Percentiles rank a stretch among this genome's conserved stretches.
Evolutionary conservation across 2,797 vertebrate species (phyloP).

Genomic region (Acropternis orthonyx): DNA sequence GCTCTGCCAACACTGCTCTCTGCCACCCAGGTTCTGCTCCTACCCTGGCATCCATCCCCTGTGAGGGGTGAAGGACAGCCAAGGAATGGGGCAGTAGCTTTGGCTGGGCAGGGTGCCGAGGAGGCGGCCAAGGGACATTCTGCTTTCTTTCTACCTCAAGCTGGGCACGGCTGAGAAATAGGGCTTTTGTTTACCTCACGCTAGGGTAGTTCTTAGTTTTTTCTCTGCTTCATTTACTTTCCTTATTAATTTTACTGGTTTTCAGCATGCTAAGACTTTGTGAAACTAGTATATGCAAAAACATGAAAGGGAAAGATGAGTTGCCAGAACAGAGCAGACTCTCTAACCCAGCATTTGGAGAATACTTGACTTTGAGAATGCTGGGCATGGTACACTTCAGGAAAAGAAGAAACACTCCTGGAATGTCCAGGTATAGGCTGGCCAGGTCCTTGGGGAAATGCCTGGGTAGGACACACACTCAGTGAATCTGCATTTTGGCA

Average conservation of each 20-base stretch:
- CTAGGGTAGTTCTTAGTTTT: neutral
- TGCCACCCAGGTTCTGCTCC: neutral
- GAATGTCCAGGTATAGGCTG: neutral
- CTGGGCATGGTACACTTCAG: neutral
- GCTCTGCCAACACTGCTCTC: neutral
- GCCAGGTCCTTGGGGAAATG: neutral
- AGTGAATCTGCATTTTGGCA: neutral
- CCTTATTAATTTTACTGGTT: conserved; percentile 44
- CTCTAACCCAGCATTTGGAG: neutral
- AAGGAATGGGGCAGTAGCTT: neutral
- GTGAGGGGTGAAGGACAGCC: neutral
- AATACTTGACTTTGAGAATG: neutral
- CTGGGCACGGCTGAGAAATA: fast-evolving
- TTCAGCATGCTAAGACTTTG: neutral
- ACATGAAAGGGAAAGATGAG: neutral
- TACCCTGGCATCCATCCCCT: fast-evolving
- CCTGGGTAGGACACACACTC: neutral
- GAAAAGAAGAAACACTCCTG: neutral
- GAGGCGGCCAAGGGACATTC: neutral
- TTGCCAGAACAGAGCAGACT: neutral
- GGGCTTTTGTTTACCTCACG: conserved; percentile 38
- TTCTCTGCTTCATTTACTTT: conserved; percentile 53
- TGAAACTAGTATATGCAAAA: conserved; percentile 62
- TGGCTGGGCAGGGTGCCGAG: neutral
- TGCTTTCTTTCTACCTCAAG: neutral